These are phyloP conservation scores for Siniperca chuatsi DNA, from an alignment of 2,113 vertebrate genomes.

Conservation along the genomic window DNA sequence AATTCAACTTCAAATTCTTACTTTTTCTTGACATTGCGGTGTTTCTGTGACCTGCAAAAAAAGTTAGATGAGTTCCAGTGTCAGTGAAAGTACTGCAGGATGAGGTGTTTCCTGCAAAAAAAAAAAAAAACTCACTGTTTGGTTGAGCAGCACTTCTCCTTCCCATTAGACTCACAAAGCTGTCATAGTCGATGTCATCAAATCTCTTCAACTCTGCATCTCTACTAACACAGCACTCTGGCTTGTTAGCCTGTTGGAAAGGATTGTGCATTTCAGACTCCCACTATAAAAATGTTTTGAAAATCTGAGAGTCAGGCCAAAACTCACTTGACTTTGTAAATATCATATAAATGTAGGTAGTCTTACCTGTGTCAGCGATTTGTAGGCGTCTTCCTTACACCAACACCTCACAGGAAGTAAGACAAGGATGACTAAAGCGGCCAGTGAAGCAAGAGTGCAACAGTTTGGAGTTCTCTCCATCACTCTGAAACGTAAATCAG, in stretches of 20 bases:
- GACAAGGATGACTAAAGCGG: conserved; percentile 36
- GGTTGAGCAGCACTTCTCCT: conserved; percentile 81
- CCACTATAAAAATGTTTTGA: background rate
- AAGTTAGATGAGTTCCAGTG: background rate
- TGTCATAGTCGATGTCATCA: conserved; percentile 81
- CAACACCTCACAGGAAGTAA: conserved; percentile 35
- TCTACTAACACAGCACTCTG: conserved; percentile 11
- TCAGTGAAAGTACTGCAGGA: background rate
- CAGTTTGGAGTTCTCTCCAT: conserved; percentile 47
- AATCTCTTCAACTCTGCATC: conserved; percentile 72
- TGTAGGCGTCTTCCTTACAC: conserved; percentile 30
- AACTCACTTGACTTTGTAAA: background rate
- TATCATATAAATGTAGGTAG: background rate
- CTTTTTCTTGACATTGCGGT: background rate
- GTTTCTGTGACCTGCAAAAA: conserved; percentile 19
- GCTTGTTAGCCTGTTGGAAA: background rate
- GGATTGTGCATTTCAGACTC: background rate
- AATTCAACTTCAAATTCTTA: background rate
- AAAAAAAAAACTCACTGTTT: conserved; percentile 33
- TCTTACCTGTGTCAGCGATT: conserved; percentile 24
- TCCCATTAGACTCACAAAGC: conserved; percentile 85
- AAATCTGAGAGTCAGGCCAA: background rate
- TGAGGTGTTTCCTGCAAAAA: background rate
- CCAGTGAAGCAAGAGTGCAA: conserved; percentile 18
- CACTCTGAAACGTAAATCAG: conserved; percentile 26